Percentiles rank a stretch among this genome's conserved stretches.
Conservation (phyloP, 2,113 vertebrate species). For the Eclectus roratus region DNA sequence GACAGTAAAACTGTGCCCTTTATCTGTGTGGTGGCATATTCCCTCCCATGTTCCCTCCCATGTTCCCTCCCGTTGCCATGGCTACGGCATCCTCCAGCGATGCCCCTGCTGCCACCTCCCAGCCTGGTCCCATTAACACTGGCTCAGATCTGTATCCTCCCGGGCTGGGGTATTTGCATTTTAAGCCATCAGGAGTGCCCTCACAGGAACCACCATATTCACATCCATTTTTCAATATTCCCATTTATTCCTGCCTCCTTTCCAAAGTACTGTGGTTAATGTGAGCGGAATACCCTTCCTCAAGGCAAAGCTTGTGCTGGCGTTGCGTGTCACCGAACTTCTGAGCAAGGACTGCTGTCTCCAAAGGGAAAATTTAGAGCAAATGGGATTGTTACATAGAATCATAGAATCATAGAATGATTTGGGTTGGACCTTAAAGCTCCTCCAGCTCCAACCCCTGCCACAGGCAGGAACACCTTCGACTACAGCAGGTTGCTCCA, state of each 20-base stretch:
- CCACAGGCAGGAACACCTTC: too few relatives aligned
- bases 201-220: not conserved
- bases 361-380: not conserved
- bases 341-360: not conserved
- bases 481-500: too few relatives aligned
- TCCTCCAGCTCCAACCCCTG: not conserved
- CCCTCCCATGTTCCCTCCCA: too few relatives aligned
- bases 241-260: not conserved
- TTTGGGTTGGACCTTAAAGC: not conserved
- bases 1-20: too few relatives aligned
- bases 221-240: not conserved
- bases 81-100: not conserved
- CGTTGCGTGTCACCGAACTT: accelerated
- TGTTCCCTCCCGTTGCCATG: too few relatives aligned
- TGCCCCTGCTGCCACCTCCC: not conserved
- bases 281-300: not conserved
- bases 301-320: accelerated
- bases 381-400: accelerated
- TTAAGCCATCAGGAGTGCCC: not conserved
- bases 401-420: not conserved
- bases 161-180: not conserved
- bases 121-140: not conserved
- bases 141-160: not conserved
- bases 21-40: too few relatives aligned
- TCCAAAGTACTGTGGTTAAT: accelerated